A percentile compares a stretch with the other conserved stretches of the same genome.
These are phyloP conservation scores for Sesamia inferens DNA, from an alignment of 2,888 invertebrate species.

Conservation along the genomic window DNA sequence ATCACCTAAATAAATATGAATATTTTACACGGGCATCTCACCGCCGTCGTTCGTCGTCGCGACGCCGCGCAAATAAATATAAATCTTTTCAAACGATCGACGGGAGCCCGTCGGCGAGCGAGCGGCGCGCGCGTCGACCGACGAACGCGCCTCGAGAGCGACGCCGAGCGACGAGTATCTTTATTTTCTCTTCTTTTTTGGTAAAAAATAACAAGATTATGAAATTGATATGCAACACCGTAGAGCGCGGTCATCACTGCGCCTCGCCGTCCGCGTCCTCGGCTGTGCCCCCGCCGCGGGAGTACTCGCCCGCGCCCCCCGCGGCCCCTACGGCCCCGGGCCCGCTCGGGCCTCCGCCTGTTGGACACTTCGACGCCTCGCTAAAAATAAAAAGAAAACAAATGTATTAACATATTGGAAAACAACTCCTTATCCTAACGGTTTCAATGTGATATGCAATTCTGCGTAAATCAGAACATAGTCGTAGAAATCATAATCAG, in stretches of 20 bases:
- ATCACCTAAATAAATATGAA: slow-evolving; percentile 90
- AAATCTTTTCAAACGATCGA: slow-evolving; percentile 65
- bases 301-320: slow-evolving; percentile 44
- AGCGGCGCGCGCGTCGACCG: slow-evolving; percentile 46
- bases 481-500: too few relatives aligned
- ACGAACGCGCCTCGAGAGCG: slow-evolving; percentile 53
- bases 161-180: slow-evolving; percentile 65
- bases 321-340: slow-evolving; percentile 48
- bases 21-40: slow-evolving; percentile 79
- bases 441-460: background rate
- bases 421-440: background rate
- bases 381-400: slow-evolving; percentile 62
- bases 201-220: slow-evolving; percentile 87
- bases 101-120: slow-evolving; percentile 60
- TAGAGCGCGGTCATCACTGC: slow-evolving; percentile 75
- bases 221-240: slow-evolving; percentile 82
- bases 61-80: slow-evolving; percentile 73
- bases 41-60: slow-evolving; percentile 69
- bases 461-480: background rate
- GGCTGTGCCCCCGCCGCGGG: slow-evolving; percentile 50
- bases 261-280: slow-evolving; percentile 73
- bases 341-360: slow-evolving; percentile 61
- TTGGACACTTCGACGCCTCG: slow-evolving; percentile 75
- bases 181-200: slow-evolving; percentile 82
- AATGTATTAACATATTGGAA: slow-evolving; percentile 7